A percentile compares a stretch with the other conserved stretches of the same genome.
phyloP scores from a whole-genome alignment of 2,888 invertebrate species.

The Lampropteryx suffumata region DNA sequence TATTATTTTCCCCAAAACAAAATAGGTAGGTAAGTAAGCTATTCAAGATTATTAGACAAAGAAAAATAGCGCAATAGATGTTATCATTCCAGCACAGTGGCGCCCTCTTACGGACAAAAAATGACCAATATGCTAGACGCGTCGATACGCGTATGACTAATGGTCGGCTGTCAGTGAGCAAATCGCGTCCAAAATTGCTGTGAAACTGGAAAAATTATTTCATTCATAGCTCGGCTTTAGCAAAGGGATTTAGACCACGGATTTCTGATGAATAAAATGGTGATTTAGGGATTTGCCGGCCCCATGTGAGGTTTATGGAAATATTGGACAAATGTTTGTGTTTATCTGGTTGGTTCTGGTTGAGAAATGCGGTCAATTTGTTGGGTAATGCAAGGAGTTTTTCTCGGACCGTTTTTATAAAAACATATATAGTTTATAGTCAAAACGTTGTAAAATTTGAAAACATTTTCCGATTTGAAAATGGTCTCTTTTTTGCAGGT shows the following conservation, averaged over 20 bases:
- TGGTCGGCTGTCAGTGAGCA: constrained; percentile 67
- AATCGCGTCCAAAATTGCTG: constrained; percentile 73
- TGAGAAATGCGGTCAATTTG: constrained; percentile 16
- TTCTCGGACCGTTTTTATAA: too few species aligned
- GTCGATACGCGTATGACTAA: constrained; percentile 77
- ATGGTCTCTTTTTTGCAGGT: too few species aligned
- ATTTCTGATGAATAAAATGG: constrained; percentile 72
- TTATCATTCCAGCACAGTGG: constrained; percentile 56
- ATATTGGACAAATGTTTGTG: constrained; percentile 54
- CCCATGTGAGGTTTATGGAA: constrained; percentile 50
- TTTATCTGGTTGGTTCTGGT: constrained; percentile 35
- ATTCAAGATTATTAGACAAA: constrained; percentile 17
- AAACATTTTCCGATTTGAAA: too few species aligned
- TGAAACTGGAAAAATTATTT: constrained; percentile 79
- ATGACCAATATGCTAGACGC: constrained; percentile 69
- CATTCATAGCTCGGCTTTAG: constrained; percentile 74
- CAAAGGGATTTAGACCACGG: constrained; percentile 41
- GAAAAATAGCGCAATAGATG: constrained; percentile 44
- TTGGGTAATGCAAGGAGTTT: background rate
- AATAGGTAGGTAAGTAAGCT: background rate
- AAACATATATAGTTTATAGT: too few species aligned
- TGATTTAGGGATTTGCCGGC: constrained; percentile 51
- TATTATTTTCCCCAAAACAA: background rate
- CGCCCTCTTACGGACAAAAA: constrained; percentile 64
- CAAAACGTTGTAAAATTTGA: too few species aligned